Conservation (phyloP, 2,797 vertebrate genomes). For the Trichosurus vulpecula region DNA sequence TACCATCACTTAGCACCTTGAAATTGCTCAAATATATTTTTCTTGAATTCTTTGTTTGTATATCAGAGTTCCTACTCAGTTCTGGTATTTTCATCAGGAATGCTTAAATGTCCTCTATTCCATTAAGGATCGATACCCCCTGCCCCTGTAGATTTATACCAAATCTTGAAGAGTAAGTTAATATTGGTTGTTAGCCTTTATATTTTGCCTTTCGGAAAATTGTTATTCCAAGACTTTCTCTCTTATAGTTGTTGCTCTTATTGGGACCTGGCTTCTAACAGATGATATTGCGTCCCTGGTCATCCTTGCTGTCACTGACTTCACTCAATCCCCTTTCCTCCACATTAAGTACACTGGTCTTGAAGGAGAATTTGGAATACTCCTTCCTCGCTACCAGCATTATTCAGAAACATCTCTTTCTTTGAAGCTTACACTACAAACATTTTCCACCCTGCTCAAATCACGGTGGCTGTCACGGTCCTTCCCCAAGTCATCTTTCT, state of each 20-base stretch:
- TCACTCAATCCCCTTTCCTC: background rate
- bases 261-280: background rate
- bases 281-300: too few species aligned
- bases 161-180: background rate
- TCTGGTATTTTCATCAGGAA: background rate
- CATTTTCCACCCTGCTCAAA: background rate
- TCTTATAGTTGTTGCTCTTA: background rate
- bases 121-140: background rate
- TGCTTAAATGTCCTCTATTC: background rate
- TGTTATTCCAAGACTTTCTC: background rate
- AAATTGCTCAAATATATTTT: background rate
- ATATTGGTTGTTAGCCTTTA: background rate
- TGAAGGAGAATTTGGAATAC: background rate
- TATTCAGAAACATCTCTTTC: background rate
- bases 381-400: background rate
- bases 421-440: background rate
- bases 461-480: background rate
- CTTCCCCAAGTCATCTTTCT: background rate
- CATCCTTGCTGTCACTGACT: background rate
- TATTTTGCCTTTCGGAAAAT: background rate
- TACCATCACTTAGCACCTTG: background rate
- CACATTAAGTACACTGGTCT: background rate
- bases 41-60: background rate
- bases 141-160: background rate
- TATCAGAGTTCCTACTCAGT: background rate